Evolutionary conservation across 2,888 invertebrate genomes (phyloP).

Genomic region (Chrysodeixis includens): DNA sequence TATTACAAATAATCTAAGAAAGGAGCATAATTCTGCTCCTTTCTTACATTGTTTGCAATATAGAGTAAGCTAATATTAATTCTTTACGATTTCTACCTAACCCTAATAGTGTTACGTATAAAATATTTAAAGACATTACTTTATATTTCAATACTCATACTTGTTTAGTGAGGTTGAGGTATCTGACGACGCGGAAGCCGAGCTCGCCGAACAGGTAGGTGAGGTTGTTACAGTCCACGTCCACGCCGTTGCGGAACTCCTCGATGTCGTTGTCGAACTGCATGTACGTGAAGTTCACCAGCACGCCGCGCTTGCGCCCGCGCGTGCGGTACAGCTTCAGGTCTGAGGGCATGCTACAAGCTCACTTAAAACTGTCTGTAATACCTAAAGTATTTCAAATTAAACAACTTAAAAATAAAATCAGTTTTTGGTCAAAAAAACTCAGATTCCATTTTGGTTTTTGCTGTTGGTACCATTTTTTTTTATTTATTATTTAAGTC

Average conservation of each 20-base stretch:
- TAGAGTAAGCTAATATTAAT: too few relatives aligned
- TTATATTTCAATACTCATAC: conserved; percentile 70
- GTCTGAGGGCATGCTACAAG: conserved; percentile 58
- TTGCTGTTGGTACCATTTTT: too few relatives aligned
- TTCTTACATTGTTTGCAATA: too few relatives aligned
- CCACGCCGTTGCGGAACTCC: conserved; percentile 88
- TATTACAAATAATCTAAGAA: too few relatives aligned
- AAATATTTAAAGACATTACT: too few relatives aligned
- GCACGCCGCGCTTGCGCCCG: conserved; percentile 88
- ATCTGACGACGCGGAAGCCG: conserved; percentile 85
- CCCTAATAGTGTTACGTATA: too few relatives aligned
- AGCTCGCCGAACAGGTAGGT: conserved; percentile 90
- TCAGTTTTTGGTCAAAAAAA: too few relatives aligned
- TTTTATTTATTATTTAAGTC: too few relatives aligned
- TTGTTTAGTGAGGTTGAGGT: conserved; percentile 78
- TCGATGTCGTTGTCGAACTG: conserved; percentile 82
- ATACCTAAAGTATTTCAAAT: background rate
- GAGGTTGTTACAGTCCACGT: conserved; percentile 89
- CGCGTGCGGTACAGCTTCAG: conserved; percentile 86
- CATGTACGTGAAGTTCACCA: conserved; percentile 90
- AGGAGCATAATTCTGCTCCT: too few relatives aligned
- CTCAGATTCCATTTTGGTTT: too few relatives aligned
- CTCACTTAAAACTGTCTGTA: background rate
- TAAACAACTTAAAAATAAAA: too few relatives aligned
- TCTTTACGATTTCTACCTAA: too few relatives aligned